phyloP scores from a whole-genome alignment of 2,888 invertebrate genomes.

The Drosophila phalerata region DNA sequence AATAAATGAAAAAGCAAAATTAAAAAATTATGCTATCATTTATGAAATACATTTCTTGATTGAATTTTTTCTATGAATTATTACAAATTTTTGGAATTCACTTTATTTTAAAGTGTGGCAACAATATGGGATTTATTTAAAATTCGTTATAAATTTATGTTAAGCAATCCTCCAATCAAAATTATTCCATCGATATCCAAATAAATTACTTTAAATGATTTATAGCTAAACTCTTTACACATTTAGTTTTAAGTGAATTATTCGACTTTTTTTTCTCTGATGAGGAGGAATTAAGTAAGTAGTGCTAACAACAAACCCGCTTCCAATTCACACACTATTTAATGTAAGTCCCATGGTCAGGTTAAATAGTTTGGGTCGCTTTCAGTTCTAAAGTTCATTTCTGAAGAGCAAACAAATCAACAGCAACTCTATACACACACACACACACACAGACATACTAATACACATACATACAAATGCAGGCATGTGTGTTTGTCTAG shows the following conservation, averaged over 20 bases:
- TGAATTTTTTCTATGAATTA: neutral
- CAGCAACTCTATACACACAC: constrained; percentile 40
- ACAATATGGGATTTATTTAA: neutral
- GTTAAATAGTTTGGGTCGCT: constrained; percentile 62
- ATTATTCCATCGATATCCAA: too few relatives aligned
- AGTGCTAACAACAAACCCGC: neutral
- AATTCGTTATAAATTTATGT: neutral
- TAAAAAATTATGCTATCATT: too few relatives aligned
- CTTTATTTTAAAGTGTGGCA: neutral
- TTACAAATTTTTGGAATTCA: neutral
- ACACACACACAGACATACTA: constrained; percentile 15
- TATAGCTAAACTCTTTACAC: neutral
- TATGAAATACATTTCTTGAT: too few relatives aligned
- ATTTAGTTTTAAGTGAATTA: neutral
- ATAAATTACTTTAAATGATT: neutral
- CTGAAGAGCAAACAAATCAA: constrained; percentile 59
- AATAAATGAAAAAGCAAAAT: too few relatives aligned
- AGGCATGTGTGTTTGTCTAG: constrained; percentile 44
- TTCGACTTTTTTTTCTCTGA: neutral
- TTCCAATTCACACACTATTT: constrained; percentile 33
- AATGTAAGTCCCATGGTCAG: constrained; percentile 40
- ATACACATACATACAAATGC: constrained; percentile 9
- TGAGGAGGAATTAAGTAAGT: neutral
- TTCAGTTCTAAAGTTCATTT: constrained; percentile 73
- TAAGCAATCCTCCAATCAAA: neutral